Base-by-base conservation (phyloP, 2,113 vertebrate genomes). In the Pseudopodoces humilis region DNA sequence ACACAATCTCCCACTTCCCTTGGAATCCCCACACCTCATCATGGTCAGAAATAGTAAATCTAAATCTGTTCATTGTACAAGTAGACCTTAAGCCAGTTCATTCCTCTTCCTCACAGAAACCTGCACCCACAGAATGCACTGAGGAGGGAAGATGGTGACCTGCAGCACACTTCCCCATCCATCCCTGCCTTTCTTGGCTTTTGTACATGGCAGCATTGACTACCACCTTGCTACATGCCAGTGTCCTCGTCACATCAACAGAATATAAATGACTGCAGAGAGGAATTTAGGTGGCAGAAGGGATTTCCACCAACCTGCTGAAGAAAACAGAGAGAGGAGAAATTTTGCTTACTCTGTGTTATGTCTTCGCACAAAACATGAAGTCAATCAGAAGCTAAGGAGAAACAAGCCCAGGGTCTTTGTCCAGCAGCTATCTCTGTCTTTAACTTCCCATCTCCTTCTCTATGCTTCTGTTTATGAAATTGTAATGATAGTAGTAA, bases 401-500 rank as follows among this genome's bases (percentile, higher is more conserved):
- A 63, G 41, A 84, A 77, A 39, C 35, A 63, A 91, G 53, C 35
- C 50, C 67, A 37, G 23, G 72, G 64, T 44, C 74, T 63, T 77
- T 82, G 46, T 74, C 81, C 80, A 80, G 88, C 59, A 84, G 24
- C 58, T 75, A 53, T 64, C 35, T 86, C 14, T 63, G 31, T 67
- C 85, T 81, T 88, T 56, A 70, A 80, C 19, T 41, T 88, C 83
- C 64, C 84, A 62, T 77, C 33, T 59, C 86, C 59, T 71, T 81
- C 71, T 76, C 50, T 60, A 20, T 60, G 37, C 22, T 14, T 2
- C 80, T 91, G 37, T 96, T 95, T 97, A 95, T 94, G 88, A 95
- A 97, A 96, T 85, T 30, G 47, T 94, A 93, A 96, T 94, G 80
- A 78, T 44, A 95, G 92, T 59, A 86, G 87, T 88, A 86, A 92